Conservation (phyloP, 2,888 invertebrate genomes). For the Xylophagus ater region DNA sequence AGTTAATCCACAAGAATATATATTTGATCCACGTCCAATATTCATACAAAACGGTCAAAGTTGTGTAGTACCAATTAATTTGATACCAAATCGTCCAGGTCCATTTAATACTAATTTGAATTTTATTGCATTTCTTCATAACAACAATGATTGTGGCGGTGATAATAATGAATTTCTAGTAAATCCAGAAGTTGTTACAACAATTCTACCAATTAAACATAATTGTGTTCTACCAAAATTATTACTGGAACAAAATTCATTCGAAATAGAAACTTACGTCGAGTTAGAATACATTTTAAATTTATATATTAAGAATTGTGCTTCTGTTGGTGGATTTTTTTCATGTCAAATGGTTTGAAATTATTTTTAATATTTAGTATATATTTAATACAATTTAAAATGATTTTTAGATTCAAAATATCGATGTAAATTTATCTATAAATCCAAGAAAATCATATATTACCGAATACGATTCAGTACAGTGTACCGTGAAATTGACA, state of each 20-base stretch:
- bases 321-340: slow-evolving; percentile 27
- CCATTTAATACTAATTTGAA: slow-evolving; percentile 23
- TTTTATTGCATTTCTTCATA: too few species aligned
- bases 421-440: too few species aligned
- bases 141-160: too few species aligned
- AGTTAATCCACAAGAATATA: slow-evolving; percentile 28
- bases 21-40: slow-evolving; percentile 29
- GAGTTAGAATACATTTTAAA: slow-evolving; percentile 25
- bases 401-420: too few species aligned
- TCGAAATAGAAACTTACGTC: slow-evolving; percentile 22
- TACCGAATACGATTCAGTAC: too few species aligned
- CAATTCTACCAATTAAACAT: slow-evolving; percentile 21
- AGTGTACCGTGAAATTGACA: too few species aligned
- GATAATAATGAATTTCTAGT: slow-evolving; percentile 24
- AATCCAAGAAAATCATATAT: too few species aligned
- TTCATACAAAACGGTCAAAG: slow-evolving; percentile 29
- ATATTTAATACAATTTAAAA: too few species aligned
- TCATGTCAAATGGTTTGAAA: slow-evolving; percentile 30
- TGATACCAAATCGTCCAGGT: slow-evolving; percentile 30
- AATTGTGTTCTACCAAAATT: slow-evolving; percentile 6
- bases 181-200: slow-evolving; percentile 17
- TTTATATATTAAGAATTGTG: slow-evolving; percentile 26
- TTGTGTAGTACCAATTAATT: slow-evolving; percentile 25
- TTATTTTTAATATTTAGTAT: too few species aligned
- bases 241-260: slow-evolving; percentile 16